Percentiles rank a stretch among this genome's conserved stretches.
Evolutionary conservation across 2,888 invertebrate species (phyloP).

Genomic region (Habrosyne pyritoides): DNA sequence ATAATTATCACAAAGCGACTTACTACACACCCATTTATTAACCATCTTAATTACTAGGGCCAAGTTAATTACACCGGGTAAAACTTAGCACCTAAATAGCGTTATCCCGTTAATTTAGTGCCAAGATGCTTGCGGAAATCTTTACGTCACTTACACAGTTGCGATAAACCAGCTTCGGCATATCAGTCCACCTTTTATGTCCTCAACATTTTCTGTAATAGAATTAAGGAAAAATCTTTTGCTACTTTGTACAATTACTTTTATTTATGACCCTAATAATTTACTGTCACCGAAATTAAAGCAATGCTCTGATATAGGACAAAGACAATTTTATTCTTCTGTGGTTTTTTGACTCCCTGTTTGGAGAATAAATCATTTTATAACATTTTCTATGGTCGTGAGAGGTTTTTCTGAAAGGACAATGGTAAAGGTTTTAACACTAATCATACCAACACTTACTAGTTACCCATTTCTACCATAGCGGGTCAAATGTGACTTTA

Average conservation of each 20-base stretch:
- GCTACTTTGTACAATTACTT: slow-evolving; percentile 73
- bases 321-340: slow-evolving; percentile 58
- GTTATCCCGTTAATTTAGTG: slow-evolving; percentile 75
- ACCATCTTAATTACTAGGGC: slow-evolving; percentile 81
- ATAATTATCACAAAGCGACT: slow-evolving; percentile 79
- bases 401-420: not conserved
- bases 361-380: slow-evolving; percentile 9
- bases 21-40: slow-evolving; percentile 79
- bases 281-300: slow-evolving; percentile 68
- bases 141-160: slow-evolving; percentile 65
- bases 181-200: slow-evolving; percentile 62
- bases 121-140: slow-evolving; percentile 61
- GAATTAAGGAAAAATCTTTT: slow-evolving; percentile 73
- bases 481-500: no score
- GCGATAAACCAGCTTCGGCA: slow-evolving; percentile 56
- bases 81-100: slow-evolving; percentile 77
- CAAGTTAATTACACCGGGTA: slow-evolving; percentile 76
- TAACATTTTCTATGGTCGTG: not conserved
- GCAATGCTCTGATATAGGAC: slow-evolving; percentile 61
- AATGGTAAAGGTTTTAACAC: not conserved
- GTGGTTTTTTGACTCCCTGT: slow-evolving; percentile 46
- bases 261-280: slow-evolving; percentile 76
- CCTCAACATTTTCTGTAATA: slow-evolving; percentile 70
- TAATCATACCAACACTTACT: no score
- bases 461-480: no score